phyloP scores from a whole-genome alignment of 2,113 vertebrate species.

The Chaenocephalus aceratus region DNA sequence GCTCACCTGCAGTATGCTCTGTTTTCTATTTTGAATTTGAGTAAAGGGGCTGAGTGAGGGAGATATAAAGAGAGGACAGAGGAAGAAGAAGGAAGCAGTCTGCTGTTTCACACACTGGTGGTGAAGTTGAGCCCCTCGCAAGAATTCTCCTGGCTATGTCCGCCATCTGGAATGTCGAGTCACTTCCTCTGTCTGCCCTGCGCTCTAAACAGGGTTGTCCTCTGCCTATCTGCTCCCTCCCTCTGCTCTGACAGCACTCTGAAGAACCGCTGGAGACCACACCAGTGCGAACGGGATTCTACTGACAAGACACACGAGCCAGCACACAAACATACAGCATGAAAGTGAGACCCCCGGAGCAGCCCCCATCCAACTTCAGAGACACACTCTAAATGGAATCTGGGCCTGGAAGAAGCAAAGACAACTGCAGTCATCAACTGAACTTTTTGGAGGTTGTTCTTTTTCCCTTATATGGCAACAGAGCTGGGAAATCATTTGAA shows the following conservation, averaged over 20 bases:
- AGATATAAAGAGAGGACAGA: slow-evolving; percentile 33
- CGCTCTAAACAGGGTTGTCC: slow-evolving; percentile 63
- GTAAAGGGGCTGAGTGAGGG: slow-evolving; percentile 39
- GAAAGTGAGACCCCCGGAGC: slow-evolving; percentile 61
- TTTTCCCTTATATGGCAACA: slow-evolving; percentile 83
- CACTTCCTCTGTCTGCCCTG: slow-evolving; percentile 80
- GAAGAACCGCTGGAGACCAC: slow-evolving; percentile 59
- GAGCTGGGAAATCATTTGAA: slow-evolving; percentile 84
- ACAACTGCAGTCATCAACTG: slow-evolving; percentile 80
- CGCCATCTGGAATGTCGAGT: slow-evolving; percentile 80
- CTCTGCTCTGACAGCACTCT: slow-evolving; percentile 65
- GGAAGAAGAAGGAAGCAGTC: slow-evolving; percentile 59
- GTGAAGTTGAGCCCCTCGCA: slow-evolving; percentile 78
- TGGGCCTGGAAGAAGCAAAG: slow-evolving; percentile 60
- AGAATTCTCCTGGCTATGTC: slow-evolving; percentile 78
- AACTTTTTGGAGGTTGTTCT: slow-evolving; percentile 76
- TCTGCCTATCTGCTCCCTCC: slow-evolving; percentile 61
- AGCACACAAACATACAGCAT: slow-evolving; percentile 54
- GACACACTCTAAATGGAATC: slow-evolving; percentile 62
- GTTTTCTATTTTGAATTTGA: slow-evolving; percentile 56
- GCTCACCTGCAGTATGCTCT: slow-evolving; percentile 34
- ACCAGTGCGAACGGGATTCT: slow-evolving; percentile 41
- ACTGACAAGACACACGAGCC: slow-evolving; percentile 57
- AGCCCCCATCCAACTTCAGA: slow-evolving; percentile 38
- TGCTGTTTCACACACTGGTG: slow-evolving; percentile 75